Conservation (phyloP, 1,140 invertebrate species). For the Drosophila subpulchrella region DNA sequence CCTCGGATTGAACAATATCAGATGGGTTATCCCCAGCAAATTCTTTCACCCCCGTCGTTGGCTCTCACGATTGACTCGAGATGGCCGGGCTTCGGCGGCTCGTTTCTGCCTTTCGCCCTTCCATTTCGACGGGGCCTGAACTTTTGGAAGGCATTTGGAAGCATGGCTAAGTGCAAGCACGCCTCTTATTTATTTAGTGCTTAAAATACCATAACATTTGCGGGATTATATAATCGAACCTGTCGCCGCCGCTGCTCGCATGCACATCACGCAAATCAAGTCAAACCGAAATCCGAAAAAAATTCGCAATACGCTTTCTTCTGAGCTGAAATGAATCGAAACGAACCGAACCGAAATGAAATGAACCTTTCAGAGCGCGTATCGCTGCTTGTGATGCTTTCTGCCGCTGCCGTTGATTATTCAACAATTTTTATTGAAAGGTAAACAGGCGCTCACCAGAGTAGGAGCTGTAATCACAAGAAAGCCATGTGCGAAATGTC, state of each 20-base stretch:
- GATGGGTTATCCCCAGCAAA: slow-evolving; percentile 3
- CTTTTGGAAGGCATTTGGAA: slow-evolving; percentile 60
- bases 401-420: slow-evolving; percentile 63
- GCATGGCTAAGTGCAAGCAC: slow-evolving; percentile 42
- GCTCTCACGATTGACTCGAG: slow-evolving; percentile 22
- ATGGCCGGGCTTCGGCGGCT: slow-evolving; percentile 15
- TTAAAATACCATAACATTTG: slow-evolving; percentile 81
- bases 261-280: slow-evolving; percentile 82
- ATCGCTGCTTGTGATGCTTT: slow-evolving; percentile 38
- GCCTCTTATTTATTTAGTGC: slow-evolving; percentile 76
- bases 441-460: slow-evolving; percentile 69
- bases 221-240: slow-evolving; percentile 63
- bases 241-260: slow-evolving; percentile 50
- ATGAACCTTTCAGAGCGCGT: slow-evolving; percentile 70
- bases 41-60: slow-evolving; percentile 12
- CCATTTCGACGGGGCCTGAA: slow-evolving; percentile 53
- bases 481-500: slow-evolving; percentile 80
- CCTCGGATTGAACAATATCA: slow-evolving; percentile 6
- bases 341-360: slow-evolving; percentile 43
- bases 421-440: slow-evolving; percentile 82
- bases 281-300: slow-evolving; percentile 34
- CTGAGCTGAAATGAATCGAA: slow-evolving; percentile 33
- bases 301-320: slow-evolving; percentile 78
- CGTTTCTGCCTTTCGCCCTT: slow-evolving; percentile 61
- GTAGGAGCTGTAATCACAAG: slow-evolving; percentile 58